Base-by-base conservation (phyloP, 2,888 invertebrate genomes). In the Drosophila falleni region DNA sequence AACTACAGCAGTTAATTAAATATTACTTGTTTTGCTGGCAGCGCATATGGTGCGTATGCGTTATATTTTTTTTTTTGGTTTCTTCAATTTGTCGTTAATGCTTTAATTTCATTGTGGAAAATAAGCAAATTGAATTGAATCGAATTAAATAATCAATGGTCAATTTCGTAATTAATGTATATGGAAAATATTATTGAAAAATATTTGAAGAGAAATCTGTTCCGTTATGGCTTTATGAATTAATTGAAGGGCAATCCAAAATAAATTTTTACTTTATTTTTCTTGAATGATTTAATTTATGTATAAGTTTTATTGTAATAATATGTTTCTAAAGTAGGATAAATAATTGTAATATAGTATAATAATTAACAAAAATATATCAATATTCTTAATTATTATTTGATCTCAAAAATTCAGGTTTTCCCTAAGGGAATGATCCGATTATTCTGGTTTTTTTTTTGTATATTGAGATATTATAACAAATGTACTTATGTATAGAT, bases 21-120 rank as follows among this genome's bases (percentile, higher is more conserved):
- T 42, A 67, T 42, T 65, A 81, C 73, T 78, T 44, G 80, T 58
- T 69, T 68, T 41, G 37, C 62, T 49, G 65, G 16, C 60, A 19
- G 31, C 49, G 73, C 74, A 62, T 46, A 78, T 53, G 62, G 81
- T 83, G 81, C 86, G 83, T 81, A 71, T 86, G 73, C 80, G 73
- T 79, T 73, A 81, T 78, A 35, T 67, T 35, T n/a, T 47, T 47
- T 29, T 44, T 13, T 11, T 29, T 61, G 44, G 16, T 66, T 58
- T 15, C 42, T 29, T 31, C 54, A 66, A 51, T 59, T 41, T 51
- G 51, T 37, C 51, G 66, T 63, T 63, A 56, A 42, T 71, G 61
- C 61, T 46, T 62, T 47, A 47, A 65, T 62, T 80, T 67, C 84
- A 80, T 83, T 80, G 58, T 69, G 63, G 37, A 56, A 60, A 73